Conservation (phyloP, 2,113 vertebrate species). For the Atractosteus spatula region DNA sequence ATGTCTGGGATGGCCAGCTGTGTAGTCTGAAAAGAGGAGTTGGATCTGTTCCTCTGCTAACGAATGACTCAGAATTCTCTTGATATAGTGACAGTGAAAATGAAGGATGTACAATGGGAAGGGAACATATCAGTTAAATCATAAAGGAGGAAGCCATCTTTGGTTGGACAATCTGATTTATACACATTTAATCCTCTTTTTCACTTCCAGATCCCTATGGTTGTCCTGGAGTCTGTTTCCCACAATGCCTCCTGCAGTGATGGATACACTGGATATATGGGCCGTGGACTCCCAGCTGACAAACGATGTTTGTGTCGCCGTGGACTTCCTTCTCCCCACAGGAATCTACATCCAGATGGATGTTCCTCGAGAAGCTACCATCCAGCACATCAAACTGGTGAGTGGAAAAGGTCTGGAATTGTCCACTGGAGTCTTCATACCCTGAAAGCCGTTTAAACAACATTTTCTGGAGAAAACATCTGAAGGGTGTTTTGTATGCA, state of each 20-base stretch:
- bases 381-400: conserved; percentile 95
- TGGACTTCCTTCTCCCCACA: conserved; percentile 93
- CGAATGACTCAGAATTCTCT: too few species aligned
- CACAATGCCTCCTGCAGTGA: conserved; percentile 97
- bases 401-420: conserved; percentile 16
- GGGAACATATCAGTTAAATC: too few species aligned
- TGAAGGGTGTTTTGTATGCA: too few species aligned
- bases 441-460: too few species aligned
- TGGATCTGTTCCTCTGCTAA: too few species aligned
- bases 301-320: conserved; percentile 78
- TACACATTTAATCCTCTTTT: neutral
- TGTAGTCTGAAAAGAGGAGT: too few species aligned
- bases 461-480: too few species aligned
- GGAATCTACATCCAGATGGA: conserved; percentile 96
- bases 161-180: neutral
- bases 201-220: conserved; percentile 73
- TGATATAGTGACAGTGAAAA: too few species aligned
- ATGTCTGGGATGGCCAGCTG: too few species aligned
- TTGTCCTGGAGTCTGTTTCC: conserved; percentile 76
- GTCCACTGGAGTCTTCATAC: neutral
- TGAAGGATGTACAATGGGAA: too few species aligned
- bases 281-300: conserved; percentile 84
- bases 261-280: conserved; percentile 95
- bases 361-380: conserved; percentile 89
- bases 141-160: too few species aligned